phyloP scores from a whole-genome alignment of 2,113 vertebrate species.

The Hipposideros armiger region DNA sequence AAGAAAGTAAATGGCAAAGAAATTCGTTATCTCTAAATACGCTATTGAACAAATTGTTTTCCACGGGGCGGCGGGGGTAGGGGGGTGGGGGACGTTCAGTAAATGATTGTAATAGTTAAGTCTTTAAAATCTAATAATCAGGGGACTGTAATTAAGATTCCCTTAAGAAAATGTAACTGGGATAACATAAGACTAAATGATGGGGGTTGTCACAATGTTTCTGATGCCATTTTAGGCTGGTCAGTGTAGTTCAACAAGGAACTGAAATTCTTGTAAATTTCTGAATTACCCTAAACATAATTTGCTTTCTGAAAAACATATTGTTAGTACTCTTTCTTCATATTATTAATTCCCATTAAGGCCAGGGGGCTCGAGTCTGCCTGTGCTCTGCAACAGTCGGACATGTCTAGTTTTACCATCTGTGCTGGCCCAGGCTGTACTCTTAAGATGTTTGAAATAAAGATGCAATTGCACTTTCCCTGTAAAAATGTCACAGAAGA shows the following conservation, averaged over 20 bases:
- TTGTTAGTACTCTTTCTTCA: neutral
- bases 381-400: neutral
- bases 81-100: neutral
- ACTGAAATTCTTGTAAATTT: neutral
- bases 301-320: conserved; percentile 1
- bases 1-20: conserved; percentile 59
- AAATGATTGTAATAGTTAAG: neutral
- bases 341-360: neutral
- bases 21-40: conserved; percentile 39
- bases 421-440: neutral
- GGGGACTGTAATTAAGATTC: neutral
- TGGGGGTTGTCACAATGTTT: neutral
- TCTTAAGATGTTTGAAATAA: neutral
- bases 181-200: neutral
- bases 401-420: conserved; percentile 10
- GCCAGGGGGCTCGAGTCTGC: conserved; percentile 4
- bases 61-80: neutral
- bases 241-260: neutral
- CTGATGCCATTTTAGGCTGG: neutral
- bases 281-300: neutral
- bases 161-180: neutral
- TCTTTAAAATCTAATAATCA: neutral
- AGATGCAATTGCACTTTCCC: neutral
- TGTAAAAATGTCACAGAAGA: conserved; percentile 3
- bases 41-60: neutral